phyloP scores from a whole-genome alignment of 1,140 invertebrate genomes.

The Zaprionus lachaisei region DNA sequence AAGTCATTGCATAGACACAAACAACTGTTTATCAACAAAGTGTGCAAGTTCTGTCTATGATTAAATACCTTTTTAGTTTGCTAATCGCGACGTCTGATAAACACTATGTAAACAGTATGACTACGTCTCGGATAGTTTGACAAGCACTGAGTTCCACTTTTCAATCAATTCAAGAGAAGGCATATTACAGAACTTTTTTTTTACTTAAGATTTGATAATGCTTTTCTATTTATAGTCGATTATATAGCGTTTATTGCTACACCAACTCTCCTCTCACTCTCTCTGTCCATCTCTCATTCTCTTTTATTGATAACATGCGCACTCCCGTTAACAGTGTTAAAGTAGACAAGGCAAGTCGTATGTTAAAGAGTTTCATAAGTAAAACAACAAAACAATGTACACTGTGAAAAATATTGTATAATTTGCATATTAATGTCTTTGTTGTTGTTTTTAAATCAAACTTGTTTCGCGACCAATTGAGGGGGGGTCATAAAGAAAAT shows the following conservation, averaged over 20 bases:
- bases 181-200: constrained; percentile 2
- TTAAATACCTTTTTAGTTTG: constrained; percentile 11
- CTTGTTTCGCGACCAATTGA: constrained; percentile 52
- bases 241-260: constrained; percentile 35
- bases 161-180: background rate
- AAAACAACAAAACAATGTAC: constrained; percentile 17
- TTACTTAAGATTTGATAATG: constrained; percentile 70
- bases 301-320: constrained; percentile 54
- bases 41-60: constrained; percentile 20
- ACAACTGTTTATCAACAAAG: constrained; percentile 27
- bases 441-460: constrained; percentile 39
- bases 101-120: constrained; percentile 3
- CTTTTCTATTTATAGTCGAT: constrained; percentile 64
- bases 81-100: background rate
- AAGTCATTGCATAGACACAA: constrained; percentile 27
- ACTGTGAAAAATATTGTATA: constrained; percentile 16
- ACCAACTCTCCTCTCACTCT: background rate
- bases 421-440: constrained; percentile 64
- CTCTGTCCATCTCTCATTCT: constrained; percentile 25
- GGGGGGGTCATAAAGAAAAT: constrained; percentile 16
- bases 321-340: constrained; percentile 22
- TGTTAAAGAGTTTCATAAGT: constrained; percentile 56
- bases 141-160: background rate
- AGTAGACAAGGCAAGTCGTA: constrained; percentile 27
- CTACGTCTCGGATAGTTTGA: background rate